A percentile compares a stretch with the other conserved stretches of the same genome.
Evolutionary conservation across 2,888 invertebrate genomes (phyloP).

Genomic region (Anaspis maculata): DNA sequence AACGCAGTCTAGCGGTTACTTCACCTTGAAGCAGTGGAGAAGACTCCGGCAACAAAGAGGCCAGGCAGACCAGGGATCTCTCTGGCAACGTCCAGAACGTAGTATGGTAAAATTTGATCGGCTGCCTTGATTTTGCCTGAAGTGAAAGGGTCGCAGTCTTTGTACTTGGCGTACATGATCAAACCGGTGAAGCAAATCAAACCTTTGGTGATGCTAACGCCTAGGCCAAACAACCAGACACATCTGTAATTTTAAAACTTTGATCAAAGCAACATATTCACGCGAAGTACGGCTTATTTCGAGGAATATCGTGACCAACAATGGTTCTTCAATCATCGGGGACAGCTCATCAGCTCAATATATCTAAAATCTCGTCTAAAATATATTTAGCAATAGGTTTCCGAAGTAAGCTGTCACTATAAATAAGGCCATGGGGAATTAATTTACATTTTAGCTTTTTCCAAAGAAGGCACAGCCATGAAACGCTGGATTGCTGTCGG

Average conservation of each 20-base stretch:
- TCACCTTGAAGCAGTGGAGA: constrained; percentile 59
- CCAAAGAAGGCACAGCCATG: constrained; percentile 39
- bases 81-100: constrained; percentile 56
- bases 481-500: constrained; percentile 7
- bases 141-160: constrained; percentile 55
- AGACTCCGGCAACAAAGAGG: constrained; percentile 64
- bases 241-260: constrained; percentile 12
- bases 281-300: too few species aligned
- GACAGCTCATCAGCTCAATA: too few species aligned
- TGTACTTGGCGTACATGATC: constrained; percentile 54
- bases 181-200: constrained; percentile 24
- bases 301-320: too few species aligned
- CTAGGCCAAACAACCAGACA: constrained; percentile 12
- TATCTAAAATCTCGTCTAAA: too few species aligned
- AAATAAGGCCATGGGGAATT: too few species aligned
- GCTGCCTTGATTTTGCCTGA: constrained; percentile 47
- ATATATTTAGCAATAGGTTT: too few species aligned
- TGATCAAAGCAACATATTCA: too few species aligned
- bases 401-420: too few species aligned
- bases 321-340: too few species aligned
- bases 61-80: constrained; percentile 62
- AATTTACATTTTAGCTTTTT: constrained; percentile 37
- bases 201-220: constrained; percentile 7
- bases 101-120: constrained; percentile 56
- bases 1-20: background rate